These are phyloP conservation scores for Taenioides sp. DNA, from an alignment of 2,797 vertebrate genomes.

Conservation along the genomic window DNA sequence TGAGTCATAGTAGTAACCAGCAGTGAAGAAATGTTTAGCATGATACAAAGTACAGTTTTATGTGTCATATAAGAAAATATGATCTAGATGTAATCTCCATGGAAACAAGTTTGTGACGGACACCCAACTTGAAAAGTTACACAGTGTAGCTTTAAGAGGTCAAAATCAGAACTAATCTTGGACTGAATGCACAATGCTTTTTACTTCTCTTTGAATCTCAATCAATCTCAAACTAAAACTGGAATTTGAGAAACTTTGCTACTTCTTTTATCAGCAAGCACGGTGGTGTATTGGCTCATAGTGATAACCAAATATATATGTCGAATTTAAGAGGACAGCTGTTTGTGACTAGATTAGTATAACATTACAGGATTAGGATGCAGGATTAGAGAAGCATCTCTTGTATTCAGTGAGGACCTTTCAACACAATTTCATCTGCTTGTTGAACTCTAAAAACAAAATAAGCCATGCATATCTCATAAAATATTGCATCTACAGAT, in stretches of 20 bases:
- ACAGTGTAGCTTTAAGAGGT: no score
- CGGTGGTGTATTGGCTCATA: conserved; percentile 22
- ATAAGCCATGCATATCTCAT: conserved; percentile 33
- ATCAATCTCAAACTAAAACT: neutral
- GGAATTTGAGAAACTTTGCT: neutral
- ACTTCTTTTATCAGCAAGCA: neutral
- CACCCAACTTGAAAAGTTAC: no score
- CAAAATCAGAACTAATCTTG: neutral
- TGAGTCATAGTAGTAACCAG: neutral
- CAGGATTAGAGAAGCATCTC: conserved; percentile 52
- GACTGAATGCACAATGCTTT: neutral
- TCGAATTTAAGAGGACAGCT: conserved; percentile 43
- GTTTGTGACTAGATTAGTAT: conserved; percentile 63
- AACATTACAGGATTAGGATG: conserved; percentile 63
- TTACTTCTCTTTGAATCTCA: neutral
- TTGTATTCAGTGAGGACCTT: conserved; percentile 31
- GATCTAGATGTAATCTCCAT: neutral
- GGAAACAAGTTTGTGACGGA: no score
- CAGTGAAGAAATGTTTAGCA: neutral
- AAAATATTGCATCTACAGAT: conserved; percentile 17
- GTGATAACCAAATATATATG: conserved; percentile 30
- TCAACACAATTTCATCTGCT: conserved; percentile 42
- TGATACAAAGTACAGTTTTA: neutral
- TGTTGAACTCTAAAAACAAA: conserved; percentile 26
- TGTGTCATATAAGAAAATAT: neutral